These are phyloP conservation scores for Coenobita brevimanus DNA, from an alignment of 1,140 invertebrate genomes.

Conservation along the genomic window DNA sequence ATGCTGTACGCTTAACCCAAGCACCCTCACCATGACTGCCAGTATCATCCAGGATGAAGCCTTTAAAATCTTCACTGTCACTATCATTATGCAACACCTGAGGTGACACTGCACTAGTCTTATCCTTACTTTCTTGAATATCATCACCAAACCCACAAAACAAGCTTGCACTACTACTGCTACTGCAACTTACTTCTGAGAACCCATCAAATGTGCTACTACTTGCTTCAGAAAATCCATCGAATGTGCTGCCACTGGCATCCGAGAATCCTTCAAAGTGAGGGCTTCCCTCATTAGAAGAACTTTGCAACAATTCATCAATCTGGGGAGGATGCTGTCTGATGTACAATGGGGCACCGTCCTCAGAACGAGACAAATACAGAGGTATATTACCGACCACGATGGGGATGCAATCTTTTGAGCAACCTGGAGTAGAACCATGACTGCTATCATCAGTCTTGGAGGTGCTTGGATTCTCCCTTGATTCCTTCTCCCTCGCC, in stretches of 20 bases:
- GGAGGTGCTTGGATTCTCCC: background rate
- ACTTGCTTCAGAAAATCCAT: conserved; percentile 39
- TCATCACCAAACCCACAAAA: no score
- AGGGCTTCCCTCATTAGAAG: background rate
- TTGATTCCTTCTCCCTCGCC: background rate
- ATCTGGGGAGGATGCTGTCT: conserved; percentile 15
- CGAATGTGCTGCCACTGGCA: conserved; percentile 39
- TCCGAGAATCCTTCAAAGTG: conserved; percentile 52
- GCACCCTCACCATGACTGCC: no score
- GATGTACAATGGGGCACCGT: conserved; percentile 25
- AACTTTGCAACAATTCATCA: background rate
- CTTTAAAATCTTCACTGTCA: no score
- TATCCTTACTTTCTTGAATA: no score
- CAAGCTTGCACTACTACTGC: no score
- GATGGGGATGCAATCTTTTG: background rate
- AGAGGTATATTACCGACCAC: conserved; percentile 39
- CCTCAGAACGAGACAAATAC: background rate
- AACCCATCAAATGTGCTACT: conserved; percentile 30
- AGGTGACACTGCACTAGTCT: no score
- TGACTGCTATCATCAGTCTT: background rate
- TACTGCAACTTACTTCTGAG: background rate
- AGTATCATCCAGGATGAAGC: no score
- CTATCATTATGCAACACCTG: no score
- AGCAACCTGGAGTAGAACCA: background rate
- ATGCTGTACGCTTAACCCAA: no score